Evolutionary conservation across 2,113 vertebrate species (phyloP).

Genomic region (Acrocephalus arundinaceus): DNA sequence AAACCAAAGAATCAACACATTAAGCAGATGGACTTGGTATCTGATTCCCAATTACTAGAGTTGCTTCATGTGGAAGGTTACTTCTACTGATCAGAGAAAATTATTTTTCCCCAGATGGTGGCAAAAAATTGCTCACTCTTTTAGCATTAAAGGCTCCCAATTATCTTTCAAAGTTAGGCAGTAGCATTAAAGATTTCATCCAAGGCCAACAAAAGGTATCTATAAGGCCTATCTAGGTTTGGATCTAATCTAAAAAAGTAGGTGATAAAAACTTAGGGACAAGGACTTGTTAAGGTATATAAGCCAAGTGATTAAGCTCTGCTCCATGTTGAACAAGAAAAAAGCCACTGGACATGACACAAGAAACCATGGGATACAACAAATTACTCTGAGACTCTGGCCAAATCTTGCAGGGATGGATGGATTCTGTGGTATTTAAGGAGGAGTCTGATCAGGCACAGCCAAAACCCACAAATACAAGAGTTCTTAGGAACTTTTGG

Average conservation of each 20-base stretch:
- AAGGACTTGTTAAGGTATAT: neutral
- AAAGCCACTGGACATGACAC: neutral
- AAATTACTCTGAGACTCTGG: neutral
- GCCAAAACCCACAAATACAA: neutral
- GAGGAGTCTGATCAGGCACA: neutral
- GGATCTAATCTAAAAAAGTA: neutral
- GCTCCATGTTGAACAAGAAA: neutral
- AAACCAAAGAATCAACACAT: slow-evolving; percentile 29
- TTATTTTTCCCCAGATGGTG: slow-evolving; percentile 48
- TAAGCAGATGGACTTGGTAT: slow-evolving; percentile 54
- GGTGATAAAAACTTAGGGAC: neutral
- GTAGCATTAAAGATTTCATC: neutral
- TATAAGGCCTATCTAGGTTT: neutral
- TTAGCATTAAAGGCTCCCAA: neutral
- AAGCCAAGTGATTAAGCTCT: neutral
- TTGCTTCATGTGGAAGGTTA: neutral
- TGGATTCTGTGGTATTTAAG: fast-evolving
- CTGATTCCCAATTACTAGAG: slow-evolving; percentile 43
- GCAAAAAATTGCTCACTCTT: neutral
- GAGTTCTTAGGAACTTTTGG: neutral
- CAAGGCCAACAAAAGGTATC: neutral
- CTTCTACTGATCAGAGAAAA: neutral
- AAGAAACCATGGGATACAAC: neutral
- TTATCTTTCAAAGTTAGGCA: neutral
- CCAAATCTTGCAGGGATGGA: neutral